Percentiles rank a stretch among this genome's conserved stretches.
Conservation (phyloP, 35 echinoderm and acorn worm genomes). For the Hemicentrotus pulcherrimus region DNA sequence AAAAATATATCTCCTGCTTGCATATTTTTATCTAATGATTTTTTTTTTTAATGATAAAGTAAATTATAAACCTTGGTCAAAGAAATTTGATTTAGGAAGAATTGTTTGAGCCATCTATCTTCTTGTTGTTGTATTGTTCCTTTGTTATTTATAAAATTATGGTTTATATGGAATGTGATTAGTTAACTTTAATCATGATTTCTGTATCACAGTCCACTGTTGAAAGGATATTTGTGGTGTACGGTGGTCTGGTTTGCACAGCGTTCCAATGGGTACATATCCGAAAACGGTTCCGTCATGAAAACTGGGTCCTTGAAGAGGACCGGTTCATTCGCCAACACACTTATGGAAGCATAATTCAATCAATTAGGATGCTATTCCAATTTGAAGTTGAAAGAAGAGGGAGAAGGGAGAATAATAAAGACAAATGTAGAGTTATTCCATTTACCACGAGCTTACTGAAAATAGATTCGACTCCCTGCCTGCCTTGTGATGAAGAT, state of each 20-base stretch:
- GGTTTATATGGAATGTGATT: too few relatives aligned
- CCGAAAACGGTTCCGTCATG: background rate
- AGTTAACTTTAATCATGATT: too few relatives aligned
- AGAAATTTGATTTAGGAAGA: background rate
- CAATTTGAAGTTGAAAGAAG: constrained; percentile 16
- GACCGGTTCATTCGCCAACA: constrained; percentile 6
- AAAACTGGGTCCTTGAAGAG: background rate
- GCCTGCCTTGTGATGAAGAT: background rate
- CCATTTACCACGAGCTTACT: background rate
- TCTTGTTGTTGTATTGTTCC: background rate
- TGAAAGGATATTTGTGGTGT: background rate
- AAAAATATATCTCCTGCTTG: background rate
- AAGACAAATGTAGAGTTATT: constrained; percentile 4
- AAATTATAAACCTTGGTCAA: background rate
- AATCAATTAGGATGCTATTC: constrained; percentile 40
- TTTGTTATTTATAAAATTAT: background rate
- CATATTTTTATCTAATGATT: background rate
- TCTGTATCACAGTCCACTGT: background rate
- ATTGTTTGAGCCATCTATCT: background rate
- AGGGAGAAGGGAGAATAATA: background rate
- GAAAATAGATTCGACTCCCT: background rate
- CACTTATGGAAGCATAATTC: constrained; percentile 24
- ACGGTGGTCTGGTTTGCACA: background rate
- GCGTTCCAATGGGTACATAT: background rate
- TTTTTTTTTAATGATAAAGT: background rate